These are phyloP conservation scores for Stenolophus ochropezus DNA, from an alignment of 2,888 invertebrate species.

Conservation along the genomic window DNA sequence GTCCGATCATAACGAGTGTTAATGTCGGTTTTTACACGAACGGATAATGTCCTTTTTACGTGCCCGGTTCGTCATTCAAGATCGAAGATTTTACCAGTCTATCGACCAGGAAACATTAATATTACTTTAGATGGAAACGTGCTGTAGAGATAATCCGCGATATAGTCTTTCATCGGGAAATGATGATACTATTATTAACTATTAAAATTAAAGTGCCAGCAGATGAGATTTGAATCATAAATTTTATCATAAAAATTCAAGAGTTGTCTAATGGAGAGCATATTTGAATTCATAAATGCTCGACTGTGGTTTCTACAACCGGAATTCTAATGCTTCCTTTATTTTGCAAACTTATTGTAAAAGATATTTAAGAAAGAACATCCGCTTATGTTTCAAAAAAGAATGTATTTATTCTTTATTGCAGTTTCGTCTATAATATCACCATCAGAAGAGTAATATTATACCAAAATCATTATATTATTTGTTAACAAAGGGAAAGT, in stretches of 20 bases:
- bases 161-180: not conserved
- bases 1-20: constrained; percentile 25
- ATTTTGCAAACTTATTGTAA: too few relatives aligned
- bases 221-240: too few relatives aligned
- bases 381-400: too few relatives aligned
- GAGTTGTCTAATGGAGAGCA: not conserved
- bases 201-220: not conserved
- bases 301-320: too few relatives aligned
- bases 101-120: constrained; percentile 17
- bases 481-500: too few relatives aligned
- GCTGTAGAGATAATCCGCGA: not conserved
- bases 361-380: too few relatives aligned
- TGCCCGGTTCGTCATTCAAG: not conserved
- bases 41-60: constrained; percentile 25
- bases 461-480: too few relatives aligned
- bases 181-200: not conserved
- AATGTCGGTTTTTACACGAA: constrained; percentile 6
- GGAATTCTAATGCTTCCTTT: too few relatives aligned
- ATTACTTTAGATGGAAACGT: not conserved
- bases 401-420: too few relatives aligned
- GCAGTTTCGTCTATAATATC: too few relatives aligned
- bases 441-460: too few relatives aligned
- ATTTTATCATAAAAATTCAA: not conserved
- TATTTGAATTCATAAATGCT: too few relatives aligned
- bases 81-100: constrained; percentile 5